A percentile compares a stretch with the other conserved stretches of the same genome.
These are phyloP conservation scores for Halichondria panicea DNA, from an alignment of 37 sponge, comb jelly and placozoan species.

Conservation along the genomic window DNA sequence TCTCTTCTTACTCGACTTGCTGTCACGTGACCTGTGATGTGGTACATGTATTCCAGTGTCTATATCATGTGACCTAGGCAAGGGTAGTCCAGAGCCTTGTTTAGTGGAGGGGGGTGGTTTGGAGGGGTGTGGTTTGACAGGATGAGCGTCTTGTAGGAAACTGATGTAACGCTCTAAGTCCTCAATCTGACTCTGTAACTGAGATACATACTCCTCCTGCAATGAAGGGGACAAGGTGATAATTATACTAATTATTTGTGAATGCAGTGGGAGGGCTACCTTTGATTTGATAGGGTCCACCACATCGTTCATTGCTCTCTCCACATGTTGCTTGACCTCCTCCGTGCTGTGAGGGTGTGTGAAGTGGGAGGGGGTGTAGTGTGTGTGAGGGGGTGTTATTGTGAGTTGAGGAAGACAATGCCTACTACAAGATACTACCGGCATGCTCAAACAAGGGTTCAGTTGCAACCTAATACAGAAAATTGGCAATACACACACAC, in stretches of 20 bases:
- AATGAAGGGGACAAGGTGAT: background rate
- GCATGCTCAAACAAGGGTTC: background rate
- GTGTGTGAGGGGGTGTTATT: background rate
- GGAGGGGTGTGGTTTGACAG: background rate
- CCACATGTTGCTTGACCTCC: slow-evolving; percentile 40
- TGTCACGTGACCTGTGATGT: background rate
- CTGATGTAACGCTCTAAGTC: slow-evolving; percentile 49
- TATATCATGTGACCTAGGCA: slow-evolving; percentile 8
- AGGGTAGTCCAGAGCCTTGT: background rate
- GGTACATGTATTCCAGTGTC: slow-evolving; percentile 12
- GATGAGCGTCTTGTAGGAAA: slow-evolving; percentile 27
- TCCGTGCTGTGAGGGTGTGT: slow-evolving; percentile 14
- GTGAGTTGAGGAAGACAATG: background rate
- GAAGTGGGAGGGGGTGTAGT: background rate
- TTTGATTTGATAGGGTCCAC: slow-evolving; percentile 47
- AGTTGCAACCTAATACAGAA: background rate
- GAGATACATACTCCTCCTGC: slow-evolving; percentile 31
- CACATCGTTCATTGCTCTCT: slow-evolving; percentile 37
- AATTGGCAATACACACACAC: slow-evolving; percentile 5
- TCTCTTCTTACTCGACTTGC: background rate
- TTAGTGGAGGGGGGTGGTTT: background rate
- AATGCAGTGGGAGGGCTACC: slow-evolving; percentile 7
- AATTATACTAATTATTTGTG: background rate
- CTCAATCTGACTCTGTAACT: slow-evolving; percentile 33
- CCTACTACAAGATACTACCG: background rate